A percentile compares a stretch with the other conserved stretches of the same genome.
phyloP scores from a whole-genome alignment of 1,140 invertebrate species.

The Matsumurasca onukii region DNA sequence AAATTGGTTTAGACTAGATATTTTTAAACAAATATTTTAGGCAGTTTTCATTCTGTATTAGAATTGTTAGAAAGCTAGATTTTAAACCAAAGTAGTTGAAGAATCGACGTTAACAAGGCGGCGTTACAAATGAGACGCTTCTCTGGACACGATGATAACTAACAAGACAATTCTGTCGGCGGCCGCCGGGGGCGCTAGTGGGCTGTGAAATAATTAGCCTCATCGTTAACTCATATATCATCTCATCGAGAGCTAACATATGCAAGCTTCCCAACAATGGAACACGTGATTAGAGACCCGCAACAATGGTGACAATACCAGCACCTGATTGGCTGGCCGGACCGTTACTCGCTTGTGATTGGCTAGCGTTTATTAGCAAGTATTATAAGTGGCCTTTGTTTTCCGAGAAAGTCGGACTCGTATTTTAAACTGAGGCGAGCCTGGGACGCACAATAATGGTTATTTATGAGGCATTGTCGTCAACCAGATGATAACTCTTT shows the following conservation, averaged over 20 bases:
- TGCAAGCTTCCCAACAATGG: not conserved
- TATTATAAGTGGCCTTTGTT: not conserved
- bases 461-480: not conserved
- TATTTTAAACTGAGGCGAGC: not conserved
- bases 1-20: no score
- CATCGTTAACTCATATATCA: not conserved
- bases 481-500: no score
- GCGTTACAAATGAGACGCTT: not conserved
- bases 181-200: not conserved
- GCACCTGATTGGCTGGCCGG: not conserved
- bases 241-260: not conserved
- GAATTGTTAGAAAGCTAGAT: not conserved
- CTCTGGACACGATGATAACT: not conserved
- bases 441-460: not conserved
- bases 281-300: not conserved
- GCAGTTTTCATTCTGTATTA: not conserved
- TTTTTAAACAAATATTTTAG: not conserved
- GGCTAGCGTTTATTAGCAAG: no score
- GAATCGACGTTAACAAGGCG: not conserved
- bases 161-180: not conserved
- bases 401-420: not conserved
- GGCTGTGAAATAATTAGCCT: not conserved
- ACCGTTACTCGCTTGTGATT: not conserved
- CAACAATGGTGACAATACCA: not conserved
- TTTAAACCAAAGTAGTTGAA: not conserved